A percentile compares a stretch with the other conserved stretches of the same genome.
phyloP scores from a whole-genome alignment of 2,113 vertebrate genomes.

The Noctilio leporinus region DNA sequence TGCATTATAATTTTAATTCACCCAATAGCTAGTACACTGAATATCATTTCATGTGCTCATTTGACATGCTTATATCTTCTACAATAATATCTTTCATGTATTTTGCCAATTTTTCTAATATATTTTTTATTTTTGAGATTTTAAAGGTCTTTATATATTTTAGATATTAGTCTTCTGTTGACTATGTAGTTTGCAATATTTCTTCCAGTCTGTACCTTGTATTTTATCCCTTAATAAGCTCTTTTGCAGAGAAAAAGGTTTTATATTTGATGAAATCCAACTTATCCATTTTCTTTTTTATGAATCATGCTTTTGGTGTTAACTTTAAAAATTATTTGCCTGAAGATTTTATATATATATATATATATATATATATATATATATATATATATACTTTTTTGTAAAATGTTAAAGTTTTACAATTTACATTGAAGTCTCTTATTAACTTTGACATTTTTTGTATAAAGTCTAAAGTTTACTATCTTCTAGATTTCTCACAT shows the following conservation, averaged over 20 bases:
- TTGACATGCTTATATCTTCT: neutral
- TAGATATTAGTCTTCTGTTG: neutral
- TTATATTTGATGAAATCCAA: neutral
- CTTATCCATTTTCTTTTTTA: neutral
- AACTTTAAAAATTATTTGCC: neutral
- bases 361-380: too few species aligned
- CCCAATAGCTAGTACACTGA: neutral
- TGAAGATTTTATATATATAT: too few species aligned
- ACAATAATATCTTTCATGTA: neutral
- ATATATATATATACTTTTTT: too few species aligned
- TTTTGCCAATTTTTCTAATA: neutral
- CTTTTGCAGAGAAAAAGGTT: neutral
- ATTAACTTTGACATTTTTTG: neutral
- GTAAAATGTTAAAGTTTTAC: neutral
- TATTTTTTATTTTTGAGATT: neutral
- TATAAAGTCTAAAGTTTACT: neutral
- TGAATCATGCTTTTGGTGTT: neutral
- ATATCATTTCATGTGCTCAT: neutral
- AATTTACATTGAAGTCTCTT: neutral
- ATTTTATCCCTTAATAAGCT: neutral
- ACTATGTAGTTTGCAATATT: neutral
- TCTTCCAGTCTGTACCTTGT: neutral
- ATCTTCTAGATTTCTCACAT: neutral
- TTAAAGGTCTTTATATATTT: neutral
- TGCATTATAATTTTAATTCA: neutral